Evolutionary conservation across 1,140 invertebrate genomes (phyloP).

Genomic region (Drosophila chauvacae): DNA sequence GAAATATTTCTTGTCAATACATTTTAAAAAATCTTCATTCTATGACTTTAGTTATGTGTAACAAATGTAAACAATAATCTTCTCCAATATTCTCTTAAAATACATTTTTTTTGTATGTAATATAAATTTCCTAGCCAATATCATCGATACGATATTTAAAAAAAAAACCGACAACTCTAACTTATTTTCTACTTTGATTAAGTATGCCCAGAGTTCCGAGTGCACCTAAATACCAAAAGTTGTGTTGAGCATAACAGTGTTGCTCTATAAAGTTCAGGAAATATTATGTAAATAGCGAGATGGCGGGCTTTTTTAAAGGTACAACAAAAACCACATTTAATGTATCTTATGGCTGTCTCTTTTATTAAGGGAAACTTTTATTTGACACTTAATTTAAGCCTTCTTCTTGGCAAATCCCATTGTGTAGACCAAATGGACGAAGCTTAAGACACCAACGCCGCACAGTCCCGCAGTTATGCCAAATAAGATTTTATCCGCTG

Average conservation of each 20-base stretch:
- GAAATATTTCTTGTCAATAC: too few species aligned
- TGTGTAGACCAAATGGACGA: constrained; percentile 72
- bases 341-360: constrained; percentile 15
- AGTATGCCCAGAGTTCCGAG: constrained; percentile 8
- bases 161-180: background rate
- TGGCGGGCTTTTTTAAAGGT: background rate
- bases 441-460: constrained; percentile 73
- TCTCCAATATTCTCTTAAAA: too few species aligned
- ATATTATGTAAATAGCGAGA: background rate
- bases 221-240: background rate
- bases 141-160: too few species aligned
- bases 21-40: too few species aligned
- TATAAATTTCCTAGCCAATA: too few species aligned
- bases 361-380: constrained; percentile 23
- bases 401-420: constrained; percentile 83
- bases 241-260: constrained; percentile 1
- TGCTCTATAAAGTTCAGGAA: background rate
- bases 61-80: too few species aligned
- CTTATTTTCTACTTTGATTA: constrained; percentile 12
- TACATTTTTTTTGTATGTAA: too few species aligned
- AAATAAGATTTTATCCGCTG: constrained; percentile 75
- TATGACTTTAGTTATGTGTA: too few species aligned
- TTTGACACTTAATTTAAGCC: constrained; percentile 51
- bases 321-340: background rate
- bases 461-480: constrained; percentile 77